phyloP scores from a whole-genome alignment of 30 jellyfish, hydroid and myxozoan species.

The Hydractinia symbiolongicarpus region DNA sequence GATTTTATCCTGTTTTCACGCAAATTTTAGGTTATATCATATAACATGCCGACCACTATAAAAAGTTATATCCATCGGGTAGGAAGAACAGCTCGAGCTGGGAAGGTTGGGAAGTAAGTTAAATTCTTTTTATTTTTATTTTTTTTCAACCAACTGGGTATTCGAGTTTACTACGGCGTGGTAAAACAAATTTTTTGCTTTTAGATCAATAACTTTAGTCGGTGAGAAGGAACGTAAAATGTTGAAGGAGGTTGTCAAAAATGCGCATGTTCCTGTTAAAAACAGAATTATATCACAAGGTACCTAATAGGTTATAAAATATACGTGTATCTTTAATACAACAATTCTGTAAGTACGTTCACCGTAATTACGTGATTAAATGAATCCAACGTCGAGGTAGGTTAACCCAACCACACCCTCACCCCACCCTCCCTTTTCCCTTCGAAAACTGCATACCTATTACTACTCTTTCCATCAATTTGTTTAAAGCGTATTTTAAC shows the following conservation, averaged over 20 bases:
- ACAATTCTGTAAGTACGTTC: too few relatives aligned
- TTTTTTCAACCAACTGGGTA: neutral
- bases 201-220: slow-evolving; percentile 81
- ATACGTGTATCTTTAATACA: too few relatives aligned
- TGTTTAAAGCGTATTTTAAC: neutral
- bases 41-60: slow-evolving; percentile 77
- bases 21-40: slow-evolving; percentile 64
- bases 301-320: neutral
- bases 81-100: slow-evolving; percentile 99
- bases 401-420: too few relatives aligned
- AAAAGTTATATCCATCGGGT: slow-evolving; percentile 92
- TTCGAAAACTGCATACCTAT: too few relatives aligned
- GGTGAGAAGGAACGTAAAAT: slow-evolving; percentile 94
- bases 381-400: too few relatives aligned
- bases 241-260: slow-evolving; percentile 68
- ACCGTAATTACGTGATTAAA: too few relatives aligned
- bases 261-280: slow-evolving; percentile 67
- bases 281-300: slow-evolving; percentile 86
- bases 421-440: too few relatives aligned
- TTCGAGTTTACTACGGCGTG: too few relatives aligned
- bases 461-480: neutral
- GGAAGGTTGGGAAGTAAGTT: slow-evolving; percentile 92
- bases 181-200: neutral
- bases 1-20: neutral
- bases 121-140: neutral